These are phyloP conservation scores for Panopea generosa DNA, from an alignment of 2,888 invertebrate genomes.

Conservation along the genomic window DNA sequence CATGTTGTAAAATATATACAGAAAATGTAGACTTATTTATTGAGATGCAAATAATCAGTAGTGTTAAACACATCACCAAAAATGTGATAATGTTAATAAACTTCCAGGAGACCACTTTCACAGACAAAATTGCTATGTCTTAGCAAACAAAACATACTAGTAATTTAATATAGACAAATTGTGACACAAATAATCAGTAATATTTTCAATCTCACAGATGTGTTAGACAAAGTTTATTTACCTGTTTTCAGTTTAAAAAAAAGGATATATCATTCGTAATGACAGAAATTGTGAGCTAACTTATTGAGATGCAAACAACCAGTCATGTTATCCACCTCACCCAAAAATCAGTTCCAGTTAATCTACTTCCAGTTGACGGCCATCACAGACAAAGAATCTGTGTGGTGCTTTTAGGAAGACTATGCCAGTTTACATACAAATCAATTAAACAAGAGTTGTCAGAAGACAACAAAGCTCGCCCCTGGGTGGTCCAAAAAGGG, in stretches of 20 bases:
- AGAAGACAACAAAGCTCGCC: too few species aligned
- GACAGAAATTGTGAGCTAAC: conserved; percentile 11
- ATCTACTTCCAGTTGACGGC: conserved; percentile 12
- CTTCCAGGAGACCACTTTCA: conserved; percentile 51
- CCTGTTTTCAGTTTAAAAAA: too few species aligned
- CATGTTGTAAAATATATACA: too few species aligned
- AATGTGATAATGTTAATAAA: conserved; percentile 27
- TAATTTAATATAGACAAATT: not conserved
- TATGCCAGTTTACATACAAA: too few species aligned
- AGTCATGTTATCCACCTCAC: conserved; percentile 26
- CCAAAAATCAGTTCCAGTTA: conserved; percentile 37
- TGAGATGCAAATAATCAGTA: conserved; percentile 5
- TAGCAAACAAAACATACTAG: too few species aligned
- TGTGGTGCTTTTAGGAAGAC: conserved; percentile 58
- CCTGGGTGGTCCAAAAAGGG: too few species aligned
- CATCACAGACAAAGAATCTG: conserved; percentile 8
- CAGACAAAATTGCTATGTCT: conserved; percentile 22
- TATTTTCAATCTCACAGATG: conserved; percentile 39
- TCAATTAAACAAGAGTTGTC: too few species aligned
- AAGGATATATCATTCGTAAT: too few species aligned
- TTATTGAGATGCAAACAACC: conserved; percentile 9
- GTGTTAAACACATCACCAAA: conserved; percentile 34
- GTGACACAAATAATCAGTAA: conserved; percentile 1
- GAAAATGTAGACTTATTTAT: not conserved
- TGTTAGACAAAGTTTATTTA: conserved; percentile 21